These are phyloP conservation scores for Teleogryllus occipitalis DNA, from an alignment of 1,140 invertebrate species.

Conservation along the genomic window DNA sequence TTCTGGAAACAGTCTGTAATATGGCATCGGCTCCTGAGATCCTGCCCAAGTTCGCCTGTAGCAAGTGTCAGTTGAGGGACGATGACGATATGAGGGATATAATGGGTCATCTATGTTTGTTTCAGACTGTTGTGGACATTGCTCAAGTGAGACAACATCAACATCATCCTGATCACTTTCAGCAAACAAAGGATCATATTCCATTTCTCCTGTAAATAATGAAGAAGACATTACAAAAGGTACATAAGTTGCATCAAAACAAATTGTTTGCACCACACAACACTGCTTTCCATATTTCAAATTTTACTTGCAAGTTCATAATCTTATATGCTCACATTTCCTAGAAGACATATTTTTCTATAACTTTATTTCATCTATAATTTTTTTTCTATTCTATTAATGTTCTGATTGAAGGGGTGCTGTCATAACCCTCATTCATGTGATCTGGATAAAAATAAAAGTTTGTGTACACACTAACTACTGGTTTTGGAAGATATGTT, in stretches of 20 bases:
- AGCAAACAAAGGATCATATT: conserved; percentile 44
- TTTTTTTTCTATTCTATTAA: too few relatives aligned
- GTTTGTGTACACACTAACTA: too few relatives aligned
- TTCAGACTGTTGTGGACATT: conserved; percentile 2
- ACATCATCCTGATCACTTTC: conserved; percentile 42
- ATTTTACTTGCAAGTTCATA: too few relatives aligned
- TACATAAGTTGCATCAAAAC: not conserved
- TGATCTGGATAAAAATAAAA: not conserved
- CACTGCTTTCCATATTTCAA: too few relatives aligned
- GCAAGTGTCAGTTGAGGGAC: conserved; percentile 2
- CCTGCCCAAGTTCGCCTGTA: not conserved
- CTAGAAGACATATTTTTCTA: too few relatives aligned
- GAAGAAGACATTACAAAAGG: not conserved
- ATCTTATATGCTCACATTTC: too few relatives aligned
- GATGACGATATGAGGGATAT: conserved; percentile 13
- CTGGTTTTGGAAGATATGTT: too few relatives aligned
- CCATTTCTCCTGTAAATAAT: conserved; percentile 35
- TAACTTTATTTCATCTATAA: too few relatives aligned
- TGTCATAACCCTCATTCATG: too few relatives aligned
- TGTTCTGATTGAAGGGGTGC: too few relatives aligned
- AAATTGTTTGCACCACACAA: too few relatives aligned
- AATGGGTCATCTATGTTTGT: not conserved
- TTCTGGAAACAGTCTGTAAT: conserved; percentile 10
- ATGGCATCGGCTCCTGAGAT: not conserved
- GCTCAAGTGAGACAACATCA: conserved; percentile 29